These are phyloP conservation scores for Chromobotia macracanthus DNA, from an alignment of 2,797 vertebrate species.

Conservation along the genomic window DNA sequence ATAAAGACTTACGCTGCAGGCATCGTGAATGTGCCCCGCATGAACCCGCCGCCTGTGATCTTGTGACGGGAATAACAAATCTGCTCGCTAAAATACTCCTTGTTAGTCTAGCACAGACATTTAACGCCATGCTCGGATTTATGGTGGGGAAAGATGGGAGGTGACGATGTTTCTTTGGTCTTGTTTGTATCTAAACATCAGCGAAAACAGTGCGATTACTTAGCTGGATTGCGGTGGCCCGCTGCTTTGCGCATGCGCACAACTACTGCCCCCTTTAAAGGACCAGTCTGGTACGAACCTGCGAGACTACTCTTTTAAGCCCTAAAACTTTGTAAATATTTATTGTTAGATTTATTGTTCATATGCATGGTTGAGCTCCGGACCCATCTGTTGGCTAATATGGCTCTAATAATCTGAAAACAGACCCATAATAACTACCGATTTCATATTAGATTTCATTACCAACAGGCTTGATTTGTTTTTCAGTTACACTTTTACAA, in stretches of 20 bases:
- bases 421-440: too few species aligned
- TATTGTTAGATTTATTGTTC: too few species aligned
- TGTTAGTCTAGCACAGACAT: constrained; percentile 61
- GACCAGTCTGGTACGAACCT: neutral
- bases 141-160: neutral
- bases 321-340: neutral
- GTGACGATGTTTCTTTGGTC: neutral
- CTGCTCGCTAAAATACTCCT: constrained; percentile 60
- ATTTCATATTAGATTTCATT: too few species aligned
- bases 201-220: neutral
- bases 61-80: constrained; percentile 34
- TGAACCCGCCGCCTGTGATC: constrained; percentile 42
- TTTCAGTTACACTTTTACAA: too few species aligned
- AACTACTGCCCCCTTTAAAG: neutral
- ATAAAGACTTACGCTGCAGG: constrained; percentile 67
- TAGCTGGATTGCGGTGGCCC: neutral
- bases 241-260: constrained; percentile 36
- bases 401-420: too few species aligned
- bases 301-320: neutral
- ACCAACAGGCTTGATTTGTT: too few species aligned
- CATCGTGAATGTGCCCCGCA: constrained; percentile 37
- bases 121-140: constrained; percentile 69
- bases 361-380: too few species aligned
- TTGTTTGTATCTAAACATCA: neutral
- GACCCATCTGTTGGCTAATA: too few species aligned